phyloP scores from a whole-genome alignment of 2,888 invertebrate genomes.

The Platycnemis pennipes region DNA sequence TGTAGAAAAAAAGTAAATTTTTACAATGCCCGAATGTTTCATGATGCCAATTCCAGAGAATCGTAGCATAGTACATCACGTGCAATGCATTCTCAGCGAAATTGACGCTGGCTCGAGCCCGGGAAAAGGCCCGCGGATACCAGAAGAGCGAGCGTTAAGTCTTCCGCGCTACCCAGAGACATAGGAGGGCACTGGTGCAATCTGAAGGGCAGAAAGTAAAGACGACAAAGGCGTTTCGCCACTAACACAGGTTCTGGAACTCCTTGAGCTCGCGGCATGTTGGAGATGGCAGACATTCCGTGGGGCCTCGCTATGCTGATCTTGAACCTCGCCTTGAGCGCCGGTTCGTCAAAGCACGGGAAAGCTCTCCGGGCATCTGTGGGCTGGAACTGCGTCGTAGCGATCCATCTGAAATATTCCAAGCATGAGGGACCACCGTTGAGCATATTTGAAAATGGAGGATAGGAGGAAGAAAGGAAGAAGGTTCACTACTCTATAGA shows the following conservation, averaged over 20 bases:
- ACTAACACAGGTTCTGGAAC: conserved; percentile 82
- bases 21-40: too few species aligned
- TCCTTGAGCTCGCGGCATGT: conserved; percentile 84
- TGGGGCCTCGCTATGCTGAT: conserved; percentile 87
- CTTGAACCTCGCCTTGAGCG: conserved; percentile 89
- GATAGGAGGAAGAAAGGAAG: too few species aligned
- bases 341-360: conserved; percentile 94
- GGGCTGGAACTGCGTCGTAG: conserved; percentile 90
- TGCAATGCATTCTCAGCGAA: too few species aligned
- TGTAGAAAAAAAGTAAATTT: too few species aligned
- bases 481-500: too few species aligned
- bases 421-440: background rate
- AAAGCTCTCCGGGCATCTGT: conserved; percentile 91
- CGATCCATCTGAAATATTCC: conserved; percentile 85
- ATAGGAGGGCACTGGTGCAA: background rate
- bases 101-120: too few species aligned
- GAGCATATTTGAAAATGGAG: too few species aligned
- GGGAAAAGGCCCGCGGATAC: too few species aligned
- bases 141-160: background rate
- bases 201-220: background rate
- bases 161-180: background rate
- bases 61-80: too few species aligned
- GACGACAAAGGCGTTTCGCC: background rate
- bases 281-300: conserved; percentile 89
- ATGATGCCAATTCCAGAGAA: too few species aligned